These are phyloP conservation scores for Neosilurus hyrtlii DNA, from an alignment of 2,797 vertebrate species.

Conservation along the genomic window DNA sequence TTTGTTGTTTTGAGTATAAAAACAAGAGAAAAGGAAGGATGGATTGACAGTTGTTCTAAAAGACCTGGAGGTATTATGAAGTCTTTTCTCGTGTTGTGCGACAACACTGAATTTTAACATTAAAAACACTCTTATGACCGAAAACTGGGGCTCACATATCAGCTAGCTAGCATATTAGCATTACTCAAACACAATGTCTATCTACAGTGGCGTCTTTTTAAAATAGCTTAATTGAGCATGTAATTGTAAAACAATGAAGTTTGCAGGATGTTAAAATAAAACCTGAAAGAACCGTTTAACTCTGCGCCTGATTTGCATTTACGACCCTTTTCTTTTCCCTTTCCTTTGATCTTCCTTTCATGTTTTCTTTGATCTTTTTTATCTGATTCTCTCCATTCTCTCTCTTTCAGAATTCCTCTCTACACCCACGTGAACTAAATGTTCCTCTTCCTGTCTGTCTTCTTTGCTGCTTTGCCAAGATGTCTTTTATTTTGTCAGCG, in stretches of 20 bases:
- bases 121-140: background rate
- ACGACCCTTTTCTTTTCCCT: background rate
- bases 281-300: background rate
- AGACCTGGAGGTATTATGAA: background rate
- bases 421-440: conserved; percentile 9
- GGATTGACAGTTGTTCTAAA: background rate
- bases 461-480: conserved; percentile 24
- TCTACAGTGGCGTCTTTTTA: background rate
- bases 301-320: background rate
- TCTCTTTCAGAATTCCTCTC: background rate
- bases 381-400: conserved; percentile 1
- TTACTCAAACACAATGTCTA: background rate
- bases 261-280: background rate
- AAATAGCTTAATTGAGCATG: no score
- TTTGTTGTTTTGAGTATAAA: background rate
- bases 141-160: background rate
- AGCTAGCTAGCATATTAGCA: background rate
- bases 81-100: background rate
- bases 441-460: conserved; percentile 20
- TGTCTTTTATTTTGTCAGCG: background rate
- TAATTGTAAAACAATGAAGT: no score
- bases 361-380: conserved; percentile 23
- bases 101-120: background rate
- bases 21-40: background rate
- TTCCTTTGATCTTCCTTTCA: conserved; percentile 20